Evolutionary conservation across 2,113 vertebrate genomes (phyloP), one percentile per base, ranked within the genome.

Genomic region (Paraplagusia blochii): DNA sequence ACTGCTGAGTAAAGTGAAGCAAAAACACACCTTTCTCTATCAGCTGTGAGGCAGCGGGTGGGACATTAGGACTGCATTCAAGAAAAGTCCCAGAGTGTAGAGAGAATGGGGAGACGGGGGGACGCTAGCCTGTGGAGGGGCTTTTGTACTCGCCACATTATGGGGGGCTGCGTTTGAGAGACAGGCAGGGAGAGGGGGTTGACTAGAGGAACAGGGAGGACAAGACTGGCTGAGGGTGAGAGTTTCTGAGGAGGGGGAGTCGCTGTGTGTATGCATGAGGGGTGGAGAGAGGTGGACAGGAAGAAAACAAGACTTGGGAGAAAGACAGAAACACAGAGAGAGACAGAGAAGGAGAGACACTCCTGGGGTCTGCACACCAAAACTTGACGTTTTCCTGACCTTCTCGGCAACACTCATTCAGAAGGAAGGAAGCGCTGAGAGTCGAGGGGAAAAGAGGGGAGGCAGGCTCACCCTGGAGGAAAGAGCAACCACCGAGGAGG

Each of bases 1-100:
- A 81, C 69, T 89, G 87, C 90, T 90, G 89, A 90, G 85, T 84
- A 88, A 51, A 84, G 89, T 85, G 85, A 86, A 87, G 80, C 88
- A 85, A 86, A 86, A 87, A 79, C 85, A 86, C 44, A 81, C 83
- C 77, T 76, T 4, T 46, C 67, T 84, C 78, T 84, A 89, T 86
- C 89, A 91, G 88, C 89, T 90, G 89, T 82, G 83, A 84, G 84
- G 83, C 90, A 44, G 56, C 47, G 45, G 15, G 40, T 2, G 8
- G 70, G 57, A 16, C 49, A 18, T 40, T 6, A 7, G 74, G 63
- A 16, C 13, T 5, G 50, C 34, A 36, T 68, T 77, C 66, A 58
- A 58, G 73, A 66, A 54, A 74, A 58, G 49, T 50, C 55, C 43
- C 66, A 59, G 55, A 74, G 66, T 64, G 63, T 59, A 58, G 53